Evolutionary conservation across 2,113 vertebrate species (phyloP).

Genomic region (Alligator mississippiensis): DNA sequence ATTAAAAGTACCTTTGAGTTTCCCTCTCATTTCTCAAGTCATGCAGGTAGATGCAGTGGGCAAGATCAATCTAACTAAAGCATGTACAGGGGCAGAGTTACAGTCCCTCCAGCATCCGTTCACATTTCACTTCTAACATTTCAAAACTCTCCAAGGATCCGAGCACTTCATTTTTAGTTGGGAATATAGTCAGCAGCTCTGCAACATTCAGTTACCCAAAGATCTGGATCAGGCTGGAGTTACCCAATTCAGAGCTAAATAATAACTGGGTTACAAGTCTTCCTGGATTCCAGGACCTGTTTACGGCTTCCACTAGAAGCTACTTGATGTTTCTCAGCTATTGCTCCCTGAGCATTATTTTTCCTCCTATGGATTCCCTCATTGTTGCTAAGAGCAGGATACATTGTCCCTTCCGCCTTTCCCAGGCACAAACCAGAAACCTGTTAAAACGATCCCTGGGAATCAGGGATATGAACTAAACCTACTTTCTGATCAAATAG

Average conservation of each 20-base stretch:
- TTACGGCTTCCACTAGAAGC: conserved; percentile 54
- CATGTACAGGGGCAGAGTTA: not conserved
- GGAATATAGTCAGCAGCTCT: not conserved
- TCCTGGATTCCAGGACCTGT: conserved; percentile 66
- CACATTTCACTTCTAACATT: not conserved
- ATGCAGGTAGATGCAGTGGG: rapidly evolving
- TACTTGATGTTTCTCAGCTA: conserved; percentile 50
- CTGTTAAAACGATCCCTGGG: rapidly evolving
- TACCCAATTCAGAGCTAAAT: conserved; percentile 58
- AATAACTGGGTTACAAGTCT: conserved; percentile 50
- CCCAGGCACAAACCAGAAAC: not conserved
- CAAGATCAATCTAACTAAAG: not conserved
- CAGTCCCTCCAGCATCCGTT: conserved; percentile 6
- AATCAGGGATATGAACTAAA: not conserved
- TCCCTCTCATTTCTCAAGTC: not conserved
- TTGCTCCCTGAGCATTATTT: not conserved
- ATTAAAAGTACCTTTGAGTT: not conserved
- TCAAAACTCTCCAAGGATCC: not conserved
- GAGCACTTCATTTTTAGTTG: not conserved
- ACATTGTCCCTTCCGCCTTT: not conserved
- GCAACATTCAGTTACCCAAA: not conserved
- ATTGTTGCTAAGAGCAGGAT: not conserved
- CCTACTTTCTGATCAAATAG: not conserved
- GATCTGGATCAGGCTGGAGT: not conserved
- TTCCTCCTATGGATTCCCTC: not conserved